Evolutionary conservation across 2,113 vertebrate species (phyloP), one percentile per base, ranked within the genome.

Genomic region (Perognathus longimembris): DNA sequence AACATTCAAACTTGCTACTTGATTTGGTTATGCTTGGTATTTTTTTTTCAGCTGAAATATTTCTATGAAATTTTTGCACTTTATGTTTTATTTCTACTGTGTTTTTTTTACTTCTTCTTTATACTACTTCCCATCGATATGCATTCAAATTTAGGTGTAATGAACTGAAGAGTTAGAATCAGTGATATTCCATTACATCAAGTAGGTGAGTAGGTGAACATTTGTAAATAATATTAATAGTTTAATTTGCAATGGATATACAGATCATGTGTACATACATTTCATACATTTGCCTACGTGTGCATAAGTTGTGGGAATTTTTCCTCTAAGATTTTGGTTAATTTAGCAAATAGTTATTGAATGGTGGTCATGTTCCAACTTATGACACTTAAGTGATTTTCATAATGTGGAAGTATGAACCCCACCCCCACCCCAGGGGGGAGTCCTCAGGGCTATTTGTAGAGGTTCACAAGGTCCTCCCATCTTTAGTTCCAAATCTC

Each of bases 141-240:
- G 14, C 22, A 81, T 91, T 63, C 40, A 50, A 90, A 4, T 92
- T 85, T 81, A 86, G 32, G 90, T 89, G 28, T 84, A 73, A 67
- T 74, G 32, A 90, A 1, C 83, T 92, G 63, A 70, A 26, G 89
- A 77, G 7, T 50, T 80, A 21, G 11, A 78, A 38, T 92, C 77
- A 77, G 38, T 69, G 63, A 34, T 11, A 61, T 70, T 93, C 78
- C 11, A 70, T 67, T 88, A 17, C 21, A 57, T 38, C 10, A 91
- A 76, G 74, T 71, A 30, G 85, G 36, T 84, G 32, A 76, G 74
- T 71, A 30, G 85, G 36, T 84, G 32, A 73, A 15, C 42, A 75
- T 94, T 92, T 95, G 63, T 71, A 87, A 93, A 45, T 54, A 90
- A 70, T 84, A 50, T 80, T 77, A 76, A 57, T 32, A 71, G 2